Evolutionary conservation across 2,113 vertebrate genomes (phyloP).

Genomic region (Tragelaphus imberbis): DNA sequence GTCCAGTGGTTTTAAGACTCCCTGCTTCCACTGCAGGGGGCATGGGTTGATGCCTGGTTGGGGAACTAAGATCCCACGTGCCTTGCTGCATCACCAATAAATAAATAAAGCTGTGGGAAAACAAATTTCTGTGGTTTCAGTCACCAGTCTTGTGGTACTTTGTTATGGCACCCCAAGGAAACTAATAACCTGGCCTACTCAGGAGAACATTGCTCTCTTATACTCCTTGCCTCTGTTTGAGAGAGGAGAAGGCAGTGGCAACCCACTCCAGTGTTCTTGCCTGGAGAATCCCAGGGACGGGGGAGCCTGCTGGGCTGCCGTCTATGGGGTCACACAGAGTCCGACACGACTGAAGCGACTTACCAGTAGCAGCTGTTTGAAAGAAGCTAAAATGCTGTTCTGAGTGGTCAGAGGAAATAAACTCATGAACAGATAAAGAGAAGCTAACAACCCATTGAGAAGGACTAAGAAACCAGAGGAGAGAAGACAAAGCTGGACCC

Average conservation of each 20-base stretch:
- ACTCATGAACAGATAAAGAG: not conserved
- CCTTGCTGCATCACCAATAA: not conserved
- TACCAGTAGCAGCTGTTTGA: not conserved
- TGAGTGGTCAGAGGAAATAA: not conserved
- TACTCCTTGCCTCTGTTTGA: not conserved
- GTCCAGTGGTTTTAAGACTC: not conserved
- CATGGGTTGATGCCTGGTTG: not conserved
- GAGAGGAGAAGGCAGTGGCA: not conserved
- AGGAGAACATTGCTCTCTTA: not conserved
- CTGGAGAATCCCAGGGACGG: not conserved
- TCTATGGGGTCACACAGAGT: not conserved
- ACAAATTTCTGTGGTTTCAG: not conserved
- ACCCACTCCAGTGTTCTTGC: not conserved
- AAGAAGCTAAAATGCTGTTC: not conserved
- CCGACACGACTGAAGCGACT: rapidly evolving
- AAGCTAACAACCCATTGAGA: not conserved
- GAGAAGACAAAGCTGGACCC: not conserved
- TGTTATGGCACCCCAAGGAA: not conserved
- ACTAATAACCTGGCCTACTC: not conserved
- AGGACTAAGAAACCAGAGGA: not conserved
- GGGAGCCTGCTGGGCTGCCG: not conserved
- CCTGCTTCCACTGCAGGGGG: not conserved
- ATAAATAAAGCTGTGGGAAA: not conserved
- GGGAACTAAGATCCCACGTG: not conserved
- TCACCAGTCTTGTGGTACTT: not conserved